Conservation (phyloP, 2,113 vertebrate genomes). For the Nesogale talazaci region DNA sequence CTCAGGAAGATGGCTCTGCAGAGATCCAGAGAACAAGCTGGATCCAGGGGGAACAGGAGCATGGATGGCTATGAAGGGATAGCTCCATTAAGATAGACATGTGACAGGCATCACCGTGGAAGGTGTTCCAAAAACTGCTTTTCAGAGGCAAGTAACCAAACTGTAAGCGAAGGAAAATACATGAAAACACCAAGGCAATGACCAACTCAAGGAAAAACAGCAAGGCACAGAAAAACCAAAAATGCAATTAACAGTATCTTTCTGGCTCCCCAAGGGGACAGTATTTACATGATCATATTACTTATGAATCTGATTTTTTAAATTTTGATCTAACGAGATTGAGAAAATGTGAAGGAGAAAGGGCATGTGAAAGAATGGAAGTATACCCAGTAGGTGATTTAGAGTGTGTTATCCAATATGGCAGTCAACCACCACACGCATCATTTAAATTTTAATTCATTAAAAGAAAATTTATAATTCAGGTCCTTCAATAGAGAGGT, state of each 20-base stretch:
- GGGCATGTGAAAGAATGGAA: background rate
- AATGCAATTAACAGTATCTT: background rate
- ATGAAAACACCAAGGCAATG: conserved; percentile 15
- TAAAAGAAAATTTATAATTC: background rate
- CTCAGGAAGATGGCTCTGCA: background rate
- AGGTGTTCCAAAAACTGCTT: background rate
- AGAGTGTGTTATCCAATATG: background rate
- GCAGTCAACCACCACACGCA: background rate
- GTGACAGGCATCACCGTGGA: background rate
- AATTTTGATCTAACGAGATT: background rate
- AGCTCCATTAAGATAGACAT: background rate
- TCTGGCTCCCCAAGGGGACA: background rate
- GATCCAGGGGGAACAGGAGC: background rate
- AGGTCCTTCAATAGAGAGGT: too few species aligned
- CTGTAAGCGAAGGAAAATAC: background rate
- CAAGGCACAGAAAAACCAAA: background rate
- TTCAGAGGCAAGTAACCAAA: background rate
- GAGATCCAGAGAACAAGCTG: background rate
- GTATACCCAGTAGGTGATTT: background rate
- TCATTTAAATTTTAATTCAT: background rate
- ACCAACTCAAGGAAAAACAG: conserved; percentile 15
- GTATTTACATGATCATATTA: background rate
- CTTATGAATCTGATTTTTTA: background rate
- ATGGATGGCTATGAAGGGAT: background rate
- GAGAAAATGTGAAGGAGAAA: background rate